These are phyloP conservation scores for Danaus chrysippus DNA, from an alignment of 2,888 invertebrate genomes.

Conservation along the genomic window DNA sequence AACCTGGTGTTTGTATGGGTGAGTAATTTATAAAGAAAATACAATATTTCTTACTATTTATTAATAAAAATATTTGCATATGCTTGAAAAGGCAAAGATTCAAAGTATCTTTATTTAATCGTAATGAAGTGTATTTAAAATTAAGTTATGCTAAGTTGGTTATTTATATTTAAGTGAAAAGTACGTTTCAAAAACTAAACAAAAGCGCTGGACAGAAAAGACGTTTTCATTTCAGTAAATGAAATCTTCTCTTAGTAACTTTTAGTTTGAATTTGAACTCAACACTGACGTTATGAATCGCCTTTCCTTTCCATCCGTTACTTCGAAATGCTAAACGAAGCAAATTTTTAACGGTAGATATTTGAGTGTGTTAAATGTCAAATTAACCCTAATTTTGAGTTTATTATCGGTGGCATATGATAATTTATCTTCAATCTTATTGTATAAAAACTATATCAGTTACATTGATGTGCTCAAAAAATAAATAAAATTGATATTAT, in stretches of 20 bases:
- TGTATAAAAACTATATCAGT: too few relatives aligned
- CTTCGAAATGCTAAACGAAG: background rate
- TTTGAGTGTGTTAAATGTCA: background rate
- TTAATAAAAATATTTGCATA: too few relatives aligned
- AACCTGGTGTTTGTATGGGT: constrained; percentile 77
- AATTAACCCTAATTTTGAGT: background rate
- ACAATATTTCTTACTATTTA: too few relatives aligned
- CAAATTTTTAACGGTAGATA: constrained; percentile 2
- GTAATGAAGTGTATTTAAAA: too few relatives aligned
- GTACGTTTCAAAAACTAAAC: constrained; percentile 11
- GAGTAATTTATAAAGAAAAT: constrained; percentile 28
- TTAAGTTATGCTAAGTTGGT: constrained; percentile 20
- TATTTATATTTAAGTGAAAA: constrained; percentile 12
- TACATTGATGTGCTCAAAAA: too few relatives aligned
- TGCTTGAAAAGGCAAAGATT: too few relatives aligned
- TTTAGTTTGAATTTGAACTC: constrained; percentile 14
- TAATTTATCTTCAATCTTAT: too few relatives aligned
- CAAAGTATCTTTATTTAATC: too few relatives aligned
- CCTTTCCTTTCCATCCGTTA: background rate
- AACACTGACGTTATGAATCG: background rate
- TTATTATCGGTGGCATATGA: too few relatives aligned
- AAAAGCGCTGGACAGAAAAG: constrained; percentile 21
- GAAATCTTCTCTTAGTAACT: constrained; percentile 16
- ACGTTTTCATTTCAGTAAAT: constrained; percentile 18
- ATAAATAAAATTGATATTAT: too few relatives aligned